phyloP scores from a whole-genome alignment of 1,140 invertebrate genomes.

The Leptopilina boulardi region DNA sequence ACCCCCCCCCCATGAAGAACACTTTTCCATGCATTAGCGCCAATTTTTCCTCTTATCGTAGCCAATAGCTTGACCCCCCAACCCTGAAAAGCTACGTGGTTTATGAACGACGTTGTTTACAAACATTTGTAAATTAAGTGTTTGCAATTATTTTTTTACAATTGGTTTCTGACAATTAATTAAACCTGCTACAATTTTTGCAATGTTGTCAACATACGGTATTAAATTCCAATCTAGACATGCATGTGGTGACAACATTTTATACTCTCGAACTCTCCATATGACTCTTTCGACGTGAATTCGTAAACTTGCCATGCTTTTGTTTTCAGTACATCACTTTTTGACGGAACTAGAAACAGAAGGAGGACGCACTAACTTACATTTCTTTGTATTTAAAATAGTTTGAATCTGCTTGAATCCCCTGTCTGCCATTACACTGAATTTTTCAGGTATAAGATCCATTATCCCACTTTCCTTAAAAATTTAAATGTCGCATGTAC shows the following conservation, averaged over 20 bases:
- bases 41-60: too few relatives aligned
- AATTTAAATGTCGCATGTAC: slow-evolving; percentile 45
- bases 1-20: too few relatives aligned
- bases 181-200: slow-evolving; percentile 58
- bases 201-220: slow-evolving; percentile 34
- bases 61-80: too few relatives aligned
- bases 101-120: too few relatives aligned
- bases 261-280: slow-evolving; percentile 57
- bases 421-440: too few relatives aligned
- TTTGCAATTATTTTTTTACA: slow-evolving; percentile 58
- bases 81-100: too few relatives aligned
- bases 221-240: slow-evolving; percentile 53
- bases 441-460: too few relatives aligned
- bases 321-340: slow-evolving; percentile 56
- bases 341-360: slow-evolving; percentile 8
- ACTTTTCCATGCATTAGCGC: too few relatives aligned
- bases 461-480: too few relatives aligned
- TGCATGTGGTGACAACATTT: slow-evolving; percentile 58
- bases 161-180: slow-evolving; percentile 62
- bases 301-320: slow-evolving; percentile 61
- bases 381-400: too few relatives aligned
- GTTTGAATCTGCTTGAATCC: not conserved
- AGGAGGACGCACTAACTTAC: too few relatives aligned
- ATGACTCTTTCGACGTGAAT: slow-evolving; percentile 63
- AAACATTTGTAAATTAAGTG: too few relatives aligned